These are phyloP conservation scores for Leptopilina boulardi DNA, from an alignment of 1,140 invertebrate genomes.

Conservation along the genomic window DNA sequence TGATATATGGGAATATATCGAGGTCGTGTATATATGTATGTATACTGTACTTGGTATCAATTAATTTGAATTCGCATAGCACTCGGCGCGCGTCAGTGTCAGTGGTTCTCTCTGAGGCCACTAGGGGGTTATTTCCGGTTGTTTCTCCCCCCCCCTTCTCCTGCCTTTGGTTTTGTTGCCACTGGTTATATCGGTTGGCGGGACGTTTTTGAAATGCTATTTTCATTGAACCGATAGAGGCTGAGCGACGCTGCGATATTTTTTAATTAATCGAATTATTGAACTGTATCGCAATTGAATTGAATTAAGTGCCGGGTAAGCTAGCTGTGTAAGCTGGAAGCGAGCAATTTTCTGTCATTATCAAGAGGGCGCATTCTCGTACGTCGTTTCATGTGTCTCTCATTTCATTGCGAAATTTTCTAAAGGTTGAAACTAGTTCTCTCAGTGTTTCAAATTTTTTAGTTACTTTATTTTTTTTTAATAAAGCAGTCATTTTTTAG, in stretches of 20 bases:
- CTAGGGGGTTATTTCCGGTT: constrained; percentile 31
- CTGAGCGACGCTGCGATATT: constrained; percentile 58
- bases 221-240: not conserved
- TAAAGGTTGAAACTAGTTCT: constrained; percentile 12
- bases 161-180: not conserved
- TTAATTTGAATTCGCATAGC: constrained; percentile 24
- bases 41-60: not conserved
- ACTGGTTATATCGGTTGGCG: not conserved
- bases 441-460: constrained; percentile 20
- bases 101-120: constrained; percentile 47
- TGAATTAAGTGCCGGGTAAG: constrained; percentile 69
- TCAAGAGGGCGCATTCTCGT: constrained; percentile 44
- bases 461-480: constrained; percentile 18
- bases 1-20: constrained; percentile 61
- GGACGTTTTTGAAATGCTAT: constrained; percentile 4
- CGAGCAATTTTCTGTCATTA: constrained; percentile 69
- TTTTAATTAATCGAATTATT: constrained; percentile 77
- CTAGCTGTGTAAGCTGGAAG: constrained; percentile 61
- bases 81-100: constrained; percentile 45
- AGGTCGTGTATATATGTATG: constrained; percentile 46
- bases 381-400: constrained; percentile 25
- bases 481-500: no score
- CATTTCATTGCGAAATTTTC: not conserved
- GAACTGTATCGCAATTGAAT: constrained; percentile 74
- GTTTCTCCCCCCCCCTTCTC: not conserved